Evolutionary conservation across 2,797 vertebrate genomes (phyloP), one percentile per base, ranked within the genome.

Genomic region (Dermochelys coriacea): DNA sequence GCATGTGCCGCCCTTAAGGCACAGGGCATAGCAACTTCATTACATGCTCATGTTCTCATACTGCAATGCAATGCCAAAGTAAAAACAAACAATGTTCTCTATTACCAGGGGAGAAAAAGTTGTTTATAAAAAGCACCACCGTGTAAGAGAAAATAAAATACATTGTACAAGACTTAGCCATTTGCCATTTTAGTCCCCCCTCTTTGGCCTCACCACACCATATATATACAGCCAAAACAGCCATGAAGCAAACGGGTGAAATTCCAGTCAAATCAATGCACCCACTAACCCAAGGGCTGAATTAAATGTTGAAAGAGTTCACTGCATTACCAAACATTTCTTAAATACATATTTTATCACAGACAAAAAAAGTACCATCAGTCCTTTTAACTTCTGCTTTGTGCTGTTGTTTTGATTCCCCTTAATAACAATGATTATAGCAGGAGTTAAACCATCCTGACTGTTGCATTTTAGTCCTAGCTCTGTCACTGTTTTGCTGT

Each of bases 151-250:
- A 85, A 94, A 95, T 4, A 78, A 91, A 90, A 1, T 6, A 74
- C 5, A 37, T 0, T 0, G 0, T 45, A 7, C 29, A 87, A 85
- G 64, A 64, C 91, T 55, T 0, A 84, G 14, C 3, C 85, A 31
- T 50, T 84, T 49, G 11, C 3, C 77, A 27, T 89, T 93, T 88
- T 59, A 84, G 54, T 41, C 16, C 31, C 18, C 37, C 37, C 37
- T 64, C 34, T 10, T 68, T 37, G 34, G 18, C n/a, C 64, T 34
- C 59, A 11, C 19, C 64, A 19, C 8, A 5, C 64, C n/a, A 37
- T 29, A 18, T 34, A n/a, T 37, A 5, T 11, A 23, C 0, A 51
- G 54, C 29, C 8, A 77, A 29, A 75, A 51, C 34, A n/a, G 29
- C 31, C 41, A 47, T 71, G 47, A 37, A 45, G 19, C 2, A 25